These are phyloP conservation scores for Pomacea maculata DNA, from an alignment of 1,140 invertebrate genomes.

Conservation along the genomic window DNA sequence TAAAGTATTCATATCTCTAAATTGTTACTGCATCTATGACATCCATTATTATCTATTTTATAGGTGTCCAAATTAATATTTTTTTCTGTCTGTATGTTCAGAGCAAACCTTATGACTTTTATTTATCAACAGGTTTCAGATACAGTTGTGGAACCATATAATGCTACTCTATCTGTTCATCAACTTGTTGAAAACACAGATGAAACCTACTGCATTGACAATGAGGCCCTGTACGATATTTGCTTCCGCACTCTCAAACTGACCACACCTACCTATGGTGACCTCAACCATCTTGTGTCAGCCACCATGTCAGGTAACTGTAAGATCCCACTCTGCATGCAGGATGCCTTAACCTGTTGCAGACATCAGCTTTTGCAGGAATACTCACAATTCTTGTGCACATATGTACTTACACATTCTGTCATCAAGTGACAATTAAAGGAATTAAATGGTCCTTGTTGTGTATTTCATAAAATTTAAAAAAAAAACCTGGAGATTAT, in stretches of 20 bases:
- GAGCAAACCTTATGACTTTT: too few species aligned
- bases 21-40: too few species aligned
- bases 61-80: too few species aligned
- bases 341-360: constrained; percentile 84
- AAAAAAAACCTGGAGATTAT: neutral
- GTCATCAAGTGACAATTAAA: neutral
- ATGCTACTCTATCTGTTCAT: constrained; percentile 44
- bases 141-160: constrained; percentile 69
- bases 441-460: neutral
- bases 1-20: too few species aligned
- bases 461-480: neutral
- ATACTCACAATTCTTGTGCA: neutral
- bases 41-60: too few species aligned
- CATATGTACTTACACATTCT: too few species aligned
- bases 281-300: constrained; percentile 72
- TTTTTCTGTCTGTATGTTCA: neutral
- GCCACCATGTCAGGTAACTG: constrained; percentile 80
- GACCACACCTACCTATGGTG: constrained; percentile 77
- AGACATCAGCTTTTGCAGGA: constrained; percentile 67
- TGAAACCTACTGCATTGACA: constrained; percentile 77
- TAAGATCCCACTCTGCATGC: constrained; percentile 79
- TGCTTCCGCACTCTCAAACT: constrained; percentile 82
- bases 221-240: constrained; percentile 84
- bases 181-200: constrained; percentile 55
- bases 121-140: constrained; percentile 58